Evolutionary conservation across 1,140 invertebrate species (phyloP).

Genomic region (Chlorops oryzae): DNA sequence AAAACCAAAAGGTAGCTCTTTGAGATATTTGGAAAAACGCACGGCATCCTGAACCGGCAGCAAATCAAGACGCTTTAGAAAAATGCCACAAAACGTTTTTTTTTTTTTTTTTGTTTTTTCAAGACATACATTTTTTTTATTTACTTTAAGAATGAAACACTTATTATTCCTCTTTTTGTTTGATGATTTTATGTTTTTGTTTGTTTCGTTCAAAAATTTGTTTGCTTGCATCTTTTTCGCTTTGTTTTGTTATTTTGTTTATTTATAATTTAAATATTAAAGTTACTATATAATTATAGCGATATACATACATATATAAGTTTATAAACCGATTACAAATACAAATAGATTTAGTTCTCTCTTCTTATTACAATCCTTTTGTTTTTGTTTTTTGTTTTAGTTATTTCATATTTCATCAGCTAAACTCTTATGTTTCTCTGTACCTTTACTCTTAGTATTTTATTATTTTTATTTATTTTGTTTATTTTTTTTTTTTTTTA

Average conservation of each 20-base stretch:
- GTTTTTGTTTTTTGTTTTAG: constrained; percentile 19
- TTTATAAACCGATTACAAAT: constrained; percentile 49
- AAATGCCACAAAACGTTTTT: not conserved
- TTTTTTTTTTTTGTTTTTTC: not conserved
- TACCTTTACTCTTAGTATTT: constrained; percentile 11
- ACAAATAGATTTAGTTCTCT: constrained; percentile 41
- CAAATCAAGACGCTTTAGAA: too few relatives aligned
- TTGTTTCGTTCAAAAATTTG: not conserved
- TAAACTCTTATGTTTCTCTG: too few relatives aligned
- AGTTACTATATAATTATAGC: constrained; percentile 45
- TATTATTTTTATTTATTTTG: constrained; percentile 17
- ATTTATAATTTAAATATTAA: constrained; percentile 49
- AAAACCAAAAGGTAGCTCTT: too few relatives aligned
- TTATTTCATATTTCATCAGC: constrained; percentile 32
- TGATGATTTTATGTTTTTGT: too few relatives aligned
- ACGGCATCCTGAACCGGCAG: too few relatives aligned
- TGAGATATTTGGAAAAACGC: too few relatives aligned
- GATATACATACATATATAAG: constrained; percentile 49
- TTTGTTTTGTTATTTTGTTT: constrained; percentile 35
- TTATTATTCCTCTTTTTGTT: too few relatives aligned
- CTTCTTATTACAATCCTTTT: constrained; percentile 38
- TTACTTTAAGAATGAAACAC: too few relatives aligned
- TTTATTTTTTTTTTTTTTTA: constrained; percentile 25
- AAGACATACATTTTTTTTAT: not conserved
- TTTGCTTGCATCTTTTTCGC: not conserved